Conservation (phyloP, 2,113 vertebrate species). For the Lasiurus borealis region DNA sequence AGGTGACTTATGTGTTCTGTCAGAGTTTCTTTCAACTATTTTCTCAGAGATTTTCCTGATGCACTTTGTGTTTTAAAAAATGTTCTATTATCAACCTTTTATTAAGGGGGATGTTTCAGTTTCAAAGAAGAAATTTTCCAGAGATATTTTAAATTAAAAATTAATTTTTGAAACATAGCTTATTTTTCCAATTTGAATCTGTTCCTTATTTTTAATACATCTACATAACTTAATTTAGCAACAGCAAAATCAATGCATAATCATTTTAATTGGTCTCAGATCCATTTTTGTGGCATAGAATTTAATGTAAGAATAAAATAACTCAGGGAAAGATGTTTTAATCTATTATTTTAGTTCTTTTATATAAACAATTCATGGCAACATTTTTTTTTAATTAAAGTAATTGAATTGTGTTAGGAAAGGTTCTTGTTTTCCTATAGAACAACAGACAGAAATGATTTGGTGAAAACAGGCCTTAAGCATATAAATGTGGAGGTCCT, state of each 20-base stretch:
- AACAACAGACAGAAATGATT: not conserved
- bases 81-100: constrained; percentile 58
- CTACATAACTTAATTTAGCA: constrained; percentile 66
- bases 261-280: constrained; percentile 81
- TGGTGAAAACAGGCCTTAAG: not conserved
- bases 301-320: constrained; percentile 71
- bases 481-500: not conserved
- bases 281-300: constrained; percentile 56
- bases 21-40: constrained; percentile 53
- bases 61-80: constrained; percentile 46
- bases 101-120: constrained; percentile 39
- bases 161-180: constrained; percentile 60
- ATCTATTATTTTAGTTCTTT: constrained; percentile 67
- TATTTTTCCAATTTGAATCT: constrained; percentile 72
- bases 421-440: not conserved
- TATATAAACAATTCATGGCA: not conserved
- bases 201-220: constrained; percentile 71
- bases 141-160: constrained; percentile 62
- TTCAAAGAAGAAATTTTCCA: constrained; percentile 74
- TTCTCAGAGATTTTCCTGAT: constrained; percentile 56
- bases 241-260: constrained; percentile 78
- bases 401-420: not conserved
- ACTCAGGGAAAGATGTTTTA: constrained; percentile 68
- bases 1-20: not conserved
- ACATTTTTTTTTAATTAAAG: not conserved